Evolutionary conservation across 2,113 vertebrate species (phyloP).

Genomic region (Myrmophylax atrothorax): DNA sequence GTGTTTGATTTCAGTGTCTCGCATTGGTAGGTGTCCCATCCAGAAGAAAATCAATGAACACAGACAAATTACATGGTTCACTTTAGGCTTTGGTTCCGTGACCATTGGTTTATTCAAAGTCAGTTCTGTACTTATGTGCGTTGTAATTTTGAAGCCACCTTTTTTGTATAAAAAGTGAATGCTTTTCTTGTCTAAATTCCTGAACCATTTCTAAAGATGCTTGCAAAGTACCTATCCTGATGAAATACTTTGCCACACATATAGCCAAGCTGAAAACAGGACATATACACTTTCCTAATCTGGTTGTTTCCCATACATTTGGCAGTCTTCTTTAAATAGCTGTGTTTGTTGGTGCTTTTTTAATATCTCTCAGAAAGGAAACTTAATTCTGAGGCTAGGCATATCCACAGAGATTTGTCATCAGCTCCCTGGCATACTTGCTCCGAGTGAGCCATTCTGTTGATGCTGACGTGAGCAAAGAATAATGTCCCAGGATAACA

Average conservation of each 20-base stretch:
- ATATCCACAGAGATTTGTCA: neutral
- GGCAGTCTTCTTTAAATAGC: neutral
- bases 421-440: neutral
- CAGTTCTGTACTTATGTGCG: neutral
- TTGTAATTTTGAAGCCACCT: neutral
- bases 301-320: neutral
- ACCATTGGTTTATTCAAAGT: neutral
- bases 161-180: neutral
- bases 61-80: neutral
- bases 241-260: neutral
- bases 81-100: accelerated
- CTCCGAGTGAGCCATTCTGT: neutral
- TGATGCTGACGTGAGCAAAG: neutral
- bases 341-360: neutral
- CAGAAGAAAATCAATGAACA: neutral
- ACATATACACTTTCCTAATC: neutral
- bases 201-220: neutral
- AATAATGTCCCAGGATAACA: neutral
- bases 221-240: neutral
- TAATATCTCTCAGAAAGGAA: neutral
- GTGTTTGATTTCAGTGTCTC: neutral
- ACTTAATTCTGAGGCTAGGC: neutral
- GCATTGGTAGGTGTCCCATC: neutral
- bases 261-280: neutral
- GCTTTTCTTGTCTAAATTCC: neutral